These are phyloP conservation scores for Odontomyia ornata DNA, from an alignment of 2,888 invertebrate genomes.

Conservation along the genomic window DNA sequence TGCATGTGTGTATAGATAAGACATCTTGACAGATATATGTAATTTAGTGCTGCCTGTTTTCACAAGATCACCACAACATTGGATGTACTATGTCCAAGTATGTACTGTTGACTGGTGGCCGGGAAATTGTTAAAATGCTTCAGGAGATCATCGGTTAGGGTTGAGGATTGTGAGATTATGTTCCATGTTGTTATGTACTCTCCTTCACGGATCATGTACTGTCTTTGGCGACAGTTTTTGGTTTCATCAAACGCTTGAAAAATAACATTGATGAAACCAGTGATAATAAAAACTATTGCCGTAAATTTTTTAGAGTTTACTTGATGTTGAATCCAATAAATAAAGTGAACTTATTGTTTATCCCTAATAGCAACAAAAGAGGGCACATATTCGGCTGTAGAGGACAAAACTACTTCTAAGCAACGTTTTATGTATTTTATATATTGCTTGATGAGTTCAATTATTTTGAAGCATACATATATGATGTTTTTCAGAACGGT, in stretches of 20 bases:
- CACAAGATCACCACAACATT: constrained; percentile 44
- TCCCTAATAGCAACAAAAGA: too few relatives aligned
- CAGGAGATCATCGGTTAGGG: background rate
- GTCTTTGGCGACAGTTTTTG: constrained; percentile 29
- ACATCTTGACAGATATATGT: constrained; percentile 50
- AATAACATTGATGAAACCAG: too few relatives aligned
- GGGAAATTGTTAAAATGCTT: constrained; percentile 27
- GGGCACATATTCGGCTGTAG: too few relatives aligned
- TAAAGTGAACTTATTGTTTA: too few relatives aligned
- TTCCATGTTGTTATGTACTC: constrained; percentile 20
- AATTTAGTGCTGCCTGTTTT: constrained; percentile 51
- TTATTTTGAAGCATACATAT: too few relatives aligned
- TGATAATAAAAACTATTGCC: too few relatives aligned
- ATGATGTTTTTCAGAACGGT: too few relatives aligned
- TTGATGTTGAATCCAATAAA: too few relatives aligned
- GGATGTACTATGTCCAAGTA: constrained; percentile 1
- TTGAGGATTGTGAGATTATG: background rate
- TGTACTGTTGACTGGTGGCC: background rate
- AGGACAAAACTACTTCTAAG: too few relatives aligned
- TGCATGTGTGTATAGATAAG: constrained; percentile 33
- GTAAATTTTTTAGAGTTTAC: too few relatives aligned
- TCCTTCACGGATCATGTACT: background rate
- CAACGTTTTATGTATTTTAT: too few relatives aligned
- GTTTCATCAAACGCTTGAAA: constrained; percentile 24
- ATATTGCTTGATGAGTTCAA: too few relatives aligned